These are phyloP conservation scores for Triplophysa yarkandensis DNA, from an alignment of 2,797 vertebrate species.

Conservation along the genomic window DNA sequence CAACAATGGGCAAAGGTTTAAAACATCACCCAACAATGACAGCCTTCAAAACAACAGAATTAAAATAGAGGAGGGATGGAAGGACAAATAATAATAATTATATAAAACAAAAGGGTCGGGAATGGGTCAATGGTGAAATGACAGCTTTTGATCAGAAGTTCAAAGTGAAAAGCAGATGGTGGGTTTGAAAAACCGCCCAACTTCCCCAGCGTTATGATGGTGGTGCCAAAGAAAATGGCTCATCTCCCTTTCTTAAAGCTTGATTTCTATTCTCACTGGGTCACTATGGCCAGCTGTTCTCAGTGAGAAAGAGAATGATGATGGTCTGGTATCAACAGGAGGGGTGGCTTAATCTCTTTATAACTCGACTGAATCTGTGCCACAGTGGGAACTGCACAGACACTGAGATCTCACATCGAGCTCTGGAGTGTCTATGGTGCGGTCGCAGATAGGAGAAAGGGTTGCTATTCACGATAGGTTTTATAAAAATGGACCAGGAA, in stretches of 20 bases:
- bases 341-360: slow-evolving; percentile 67
- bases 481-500: no score
- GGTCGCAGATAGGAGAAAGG: neutral
- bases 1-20: slow-evolving; percentile 47
- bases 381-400: slow-evolving; percentile 6
- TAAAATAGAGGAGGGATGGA: slow-evolving; percentile 38
- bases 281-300: slow-evolving; percentile 76
- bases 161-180: slow-evolving; percentile 81
- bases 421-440: slow-evolving; percentile 19
- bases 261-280: slow-evolving; percentile 69
- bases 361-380: slow-evolving; percentile 45
- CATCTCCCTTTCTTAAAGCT: slow-evolving; percentile 72
- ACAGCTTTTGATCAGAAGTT: slow-evolving; percentile 80
- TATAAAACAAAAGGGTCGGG: slow-evolving; percentile 36
- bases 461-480: no score
- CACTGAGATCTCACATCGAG: slow-evolving; percentile 18
- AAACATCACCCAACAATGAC: slow-evolving; percentile 37
- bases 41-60: slow-evolving; percentile 46
- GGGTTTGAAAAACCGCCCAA: slow-evolving; percentile 74
- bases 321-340: slow-evolving; percentile 18
- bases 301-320: slow-evolving; percentile 53
- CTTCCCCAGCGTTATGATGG: slow-evolving; percentile 64
- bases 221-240: slow-evolving; percentile 66
- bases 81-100: slow-evolving; percentile 40
- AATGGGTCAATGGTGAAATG: slow-evolving; percentile 56